A percentile compares a stretch with the other conserved stretches of the same genome.
Evolutionary conservation across 2,888 invertebrate species (phyloP).

Genomic region (Axea sp.): DNA sequence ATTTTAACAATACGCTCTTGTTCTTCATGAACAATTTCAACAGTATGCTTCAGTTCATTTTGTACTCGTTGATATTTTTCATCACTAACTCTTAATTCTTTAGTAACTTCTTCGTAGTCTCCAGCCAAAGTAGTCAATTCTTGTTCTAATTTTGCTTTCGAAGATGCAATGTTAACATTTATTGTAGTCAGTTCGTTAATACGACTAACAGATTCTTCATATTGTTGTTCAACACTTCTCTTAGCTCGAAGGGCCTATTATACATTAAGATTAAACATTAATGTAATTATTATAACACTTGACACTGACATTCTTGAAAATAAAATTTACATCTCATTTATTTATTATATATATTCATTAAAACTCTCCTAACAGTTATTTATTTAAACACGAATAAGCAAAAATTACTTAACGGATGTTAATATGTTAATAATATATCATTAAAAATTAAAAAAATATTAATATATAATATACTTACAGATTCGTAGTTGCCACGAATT

Average conservation of each 20-base stretch:
- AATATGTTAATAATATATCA: too few species aligned
- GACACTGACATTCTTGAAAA: too few species aligned
- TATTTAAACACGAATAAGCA: too few species aligned
- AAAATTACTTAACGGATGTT: too few species aligned
- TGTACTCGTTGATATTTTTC: conserved; percentile 96
- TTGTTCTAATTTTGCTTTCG: conserved; percentile 97
- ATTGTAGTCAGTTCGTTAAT: conserved; percentile 96
- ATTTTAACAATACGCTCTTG: conserved; percentile 98
- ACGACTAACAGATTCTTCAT: conserved; percentile 94
- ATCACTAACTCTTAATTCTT: conserved; percentile 95
- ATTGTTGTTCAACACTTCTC: conserved; percentile 92
- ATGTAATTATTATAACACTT: too few species aligned
- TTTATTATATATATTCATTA: too few species aligned
- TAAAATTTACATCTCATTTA: too few species aligned
- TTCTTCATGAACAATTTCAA: conserved; percentile 96
- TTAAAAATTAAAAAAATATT: too few species aligned
- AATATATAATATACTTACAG: conserved; percentile 82
- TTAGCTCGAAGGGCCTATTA: conserved; percentile 96
- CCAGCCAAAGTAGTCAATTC: conserved; percentile 94
- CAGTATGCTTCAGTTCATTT: conserved; percentile 95
- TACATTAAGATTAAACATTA: too few species aligned
- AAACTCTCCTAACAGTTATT: too few species aligned
- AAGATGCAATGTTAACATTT: conserved; percentile 96
- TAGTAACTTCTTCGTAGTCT: conserved; percentile 98
- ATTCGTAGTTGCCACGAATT: conserved; percentile 93